These are phyloP conservation scores for Phyllotreta striolata DNA, from an alignment of 2,888 invertebrate species.

Conservation along the genomic window DNA sequence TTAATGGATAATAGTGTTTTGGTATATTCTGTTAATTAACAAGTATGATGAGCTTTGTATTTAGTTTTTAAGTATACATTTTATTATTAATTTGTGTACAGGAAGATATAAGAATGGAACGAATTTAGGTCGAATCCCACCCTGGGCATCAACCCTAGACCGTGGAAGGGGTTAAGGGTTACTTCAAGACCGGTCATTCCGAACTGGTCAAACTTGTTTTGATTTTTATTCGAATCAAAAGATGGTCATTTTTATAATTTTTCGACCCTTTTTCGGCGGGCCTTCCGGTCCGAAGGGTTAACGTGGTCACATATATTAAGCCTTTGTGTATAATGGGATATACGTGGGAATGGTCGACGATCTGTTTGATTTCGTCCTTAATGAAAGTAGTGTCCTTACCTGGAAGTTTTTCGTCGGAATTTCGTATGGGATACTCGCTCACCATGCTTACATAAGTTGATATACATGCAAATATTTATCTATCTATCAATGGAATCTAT, in stretches of 20 bases:
- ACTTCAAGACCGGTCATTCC: constrained; percentile 45
- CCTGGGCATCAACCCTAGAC: too few relatives aligned
- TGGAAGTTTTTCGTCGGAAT: constrained; percentile 8
- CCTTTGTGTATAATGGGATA: constrained; percentile 14
- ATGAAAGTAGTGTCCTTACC: constrained; percentile 25
- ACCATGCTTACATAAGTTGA: background rate
- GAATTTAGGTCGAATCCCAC: too few relatives aligned
- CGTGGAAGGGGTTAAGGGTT: constrained; percentile 41
- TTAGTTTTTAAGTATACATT: too few relatives aligned
- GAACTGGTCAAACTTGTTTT: constrained; percentile 62
- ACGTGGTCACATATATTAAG: constrained; percentile 38
- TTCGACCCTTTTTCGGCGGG: constrained; percentile 50
- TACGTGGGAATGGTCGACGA: constrained; percentile 41
- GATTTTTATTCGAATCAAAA: constrained; percentile 49
- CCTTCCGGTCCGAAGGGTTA: constrained; percentile 45
- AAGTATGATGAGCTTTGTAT: too few relatives aligned
- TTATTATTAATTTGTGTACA: too few relatives aligned
- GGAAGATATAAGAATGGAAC: too few relatives aligned
- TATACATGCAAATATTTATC: too few relatives aligned
- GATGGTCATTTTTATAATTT: constrained; percentile 55
- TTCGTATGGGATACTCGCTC: background rate
- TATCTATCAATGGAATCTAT: too few relatives aligned
- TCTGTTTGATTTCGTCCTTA: constrained; percentile 21
- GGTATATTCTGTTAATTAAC: too few relatives aligned
- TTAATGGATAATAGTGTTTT: too few relatives aligned